Conservation (phyloP, 2,797 vertebrate species). For the Brachyalestes nurse region DNA sequence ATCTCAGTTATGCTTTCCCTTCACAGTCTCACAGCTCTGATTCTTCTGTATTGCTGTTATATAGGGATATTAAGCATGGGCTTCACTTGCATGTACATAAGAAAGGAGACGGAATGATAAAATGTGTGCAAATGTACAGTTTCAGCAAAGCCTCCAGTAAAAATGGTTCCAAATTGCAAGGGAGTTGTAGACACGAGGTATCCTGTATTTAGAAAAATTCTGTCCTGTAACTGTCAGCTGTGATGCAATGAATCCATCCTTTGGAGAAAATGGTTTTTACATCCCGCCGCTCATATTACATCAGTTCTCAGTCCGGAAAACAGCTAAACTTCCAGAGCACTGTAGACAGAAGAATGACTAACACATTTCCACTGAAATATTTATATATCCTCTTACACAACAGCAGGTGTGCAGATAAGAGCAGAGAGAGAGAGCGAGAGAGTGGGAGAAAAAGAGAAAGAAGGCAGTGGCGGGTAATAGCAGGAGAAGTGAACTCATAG, state of each 20-base stretch:
- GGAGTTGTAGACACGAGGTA: background rate
- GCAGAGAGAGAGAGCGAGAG: background rate
- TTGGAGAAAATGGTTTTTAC: background rate
- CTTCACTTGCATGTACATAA: background rate
- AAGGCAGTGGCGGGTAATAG: background rate
- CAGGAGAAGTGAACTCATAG: background rate
- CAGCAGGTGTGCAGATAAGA: conserved; percentile 34
- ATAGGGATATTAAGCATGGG: background rate
- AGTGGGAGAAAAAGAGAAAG: conserved; percentile 1
- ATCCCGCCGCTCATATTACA: background rate
- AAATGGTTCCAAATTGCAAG: background rate
- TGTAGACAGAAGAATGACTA: conserved; percentile 20
- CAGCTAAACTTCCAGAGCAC: conserved; percentile 12
- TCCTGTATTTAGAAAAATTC: background rate
- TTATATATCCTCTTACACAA: conserved; percentile 49
- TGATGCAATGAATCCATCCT: conserved; percentile 3
- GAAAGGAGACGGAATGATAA: background rate
- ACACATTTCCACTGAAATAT: conserved; percentile 47
- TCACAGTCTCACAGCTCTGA: too few relatives aligned
- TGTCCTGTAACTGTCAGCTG: background rate
- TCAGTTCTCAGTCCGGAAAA: conserved; percentile 1
- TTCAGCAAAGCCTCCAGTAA: background rate
- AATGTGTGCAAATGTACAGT: background rate
- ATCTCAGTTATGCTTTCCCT: too few relatives aligned
- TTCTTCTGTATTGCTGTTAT: too few relatives aligned